Percentiles rank a stretch among this genome's conserved stretches.
Evolutionary conservation across 2,888 invertebrate genomes (phyloP).

Genomic region (Acanthosepion esculentum): DNA sequence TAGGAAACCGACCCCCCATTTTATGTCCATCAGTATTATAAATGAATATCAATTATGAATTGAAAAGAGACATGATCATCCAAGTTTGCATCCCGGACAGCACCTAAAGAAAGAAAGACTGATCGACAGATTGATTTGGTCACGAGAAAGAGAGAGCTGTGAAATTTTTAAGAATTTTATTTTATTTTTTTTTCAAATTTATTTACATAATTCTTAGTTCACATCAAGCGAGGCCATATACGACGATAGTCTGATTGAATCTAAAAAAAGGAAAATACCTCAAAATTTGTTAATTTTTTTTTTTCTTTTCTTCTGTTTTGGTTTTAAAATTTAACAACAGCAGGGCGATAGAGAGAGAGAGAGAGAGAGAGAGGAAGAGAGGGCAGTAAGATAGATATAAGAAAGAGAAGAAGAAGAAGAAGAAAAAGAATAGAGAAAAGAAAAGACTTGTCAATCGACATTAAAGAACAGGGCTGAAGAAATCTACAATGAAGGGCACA

Average conservation of each 20-base stretch:
- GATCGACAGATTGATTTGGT: too few relatives aligned
- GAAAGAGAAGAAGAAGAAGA: too few relatives aligned
- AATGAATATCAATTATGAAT: too few relatives aligned
- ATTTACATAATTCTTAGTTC: not conserved
- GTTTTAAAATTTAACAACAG: not conserved
- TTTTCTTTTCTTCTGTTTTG: not conserved
- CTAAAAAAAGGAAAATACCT: not conserved
- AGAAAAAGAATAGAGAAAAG: not conserved
- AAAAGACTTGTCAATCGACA: not conserved
- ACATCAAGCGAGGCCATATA: conserved; percentile 6
- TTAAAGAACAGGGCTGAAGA: not conserved
- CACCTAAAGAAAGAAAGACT: too few relatives aligned
- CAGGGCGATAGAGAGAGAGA: not conserved
- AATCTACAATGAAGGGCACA: not conserved
- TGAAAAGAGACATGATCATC: too few relatives aligned
- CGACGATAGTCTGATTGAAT: not conserved
- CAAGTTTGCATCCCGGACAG: too few relatives aligned
- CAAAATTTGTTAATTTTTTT: not conserved
- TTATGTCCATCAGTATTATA: too few relatives aligned
- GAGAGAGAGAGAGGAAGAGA: not conserved
- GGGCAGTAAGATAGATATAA: not conserved
- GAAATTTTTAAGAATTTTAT: conserved; percentile 17
- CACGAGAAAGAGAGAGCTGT: not conserved
- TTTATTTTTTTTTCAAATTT: not conserved
- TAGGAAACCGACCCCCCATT: too few relatives aligned